Evolutionary conservation across 2,888 invertebrate species (phyloP).

Genomic region (Branchipolynoe longqiensis): DNA sequence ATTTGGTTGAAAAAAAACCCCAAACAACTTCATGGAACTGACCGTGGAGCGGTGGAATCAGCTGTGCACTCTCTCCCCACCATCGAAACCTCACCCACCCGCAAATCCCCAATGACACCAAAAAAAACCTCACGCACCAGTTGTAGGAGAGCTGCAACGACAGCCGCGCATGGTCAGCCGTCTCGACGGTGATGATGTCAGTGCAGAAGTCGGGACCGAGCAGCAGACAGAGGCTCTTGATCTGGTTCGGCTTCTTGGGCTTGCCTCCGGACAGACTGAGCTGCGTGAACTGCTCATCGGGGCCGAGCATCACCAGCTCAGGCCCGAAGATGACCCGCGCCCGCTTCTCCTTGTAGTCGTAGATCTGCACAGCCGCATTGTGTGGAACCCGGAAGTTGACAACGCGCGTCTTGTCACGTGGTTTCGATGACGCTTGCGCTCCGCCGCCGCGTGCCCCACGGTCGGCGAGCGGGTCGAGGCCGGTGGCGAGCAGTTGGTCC

Average conservation of each 20-base stretch:
- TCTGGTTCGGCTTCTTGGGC: slow-evolving; percentile 83
- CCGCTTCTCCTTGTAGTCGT: slow-evolving; percentile 84
- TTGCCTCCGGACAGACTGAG: slow-evolving; percentile 83
- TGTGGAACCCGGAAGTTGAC: slow-evolving; percentile 83
- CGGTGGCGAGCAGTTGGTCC: slow-evolving; percentile 76
- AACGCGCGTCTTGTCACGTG: slow-evolving; percentile 72
- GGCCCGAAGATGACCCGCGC: slow-evolving; percentile 83
- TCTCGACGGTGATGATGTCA: slow-evolving; percentile 83
- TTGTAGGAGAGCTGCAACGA: slow-evolving; percentile 83
- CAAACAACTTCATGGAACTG: no score
- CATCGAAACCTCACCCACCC: no score
- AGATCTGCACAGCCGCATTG: slow-evolving; percentile 84
- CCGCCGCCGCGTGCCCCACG: slow-evolving; percentile 69
- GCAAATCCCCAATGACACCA: no score
- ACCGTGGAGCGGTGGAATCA: no score
- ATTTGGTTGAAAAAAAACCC: no score
- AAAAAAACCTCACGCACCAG: slow-evolving; percentile 81
- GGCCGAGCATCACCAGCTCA: slow-evolving; percentile 83
- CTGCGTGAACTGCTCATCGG: slow-evolving; percentile 84
- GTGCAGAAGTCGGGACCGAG: slow-evolving; percentile 84
- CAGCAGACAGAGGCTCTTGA: slow-evolving; percentile 83
- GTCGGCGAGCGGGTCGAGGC: slow-evolving; percentile 82
- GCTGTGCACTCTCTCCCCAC: no score
- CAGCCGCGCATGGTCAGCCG: slow-evolving; percentile 83
- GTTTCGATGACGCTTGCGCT: neutral